Evolutionary conservation across 1,140 invertebrate genomes (phyloP).

Genomic region (Platorchestia sp.): DNA sequence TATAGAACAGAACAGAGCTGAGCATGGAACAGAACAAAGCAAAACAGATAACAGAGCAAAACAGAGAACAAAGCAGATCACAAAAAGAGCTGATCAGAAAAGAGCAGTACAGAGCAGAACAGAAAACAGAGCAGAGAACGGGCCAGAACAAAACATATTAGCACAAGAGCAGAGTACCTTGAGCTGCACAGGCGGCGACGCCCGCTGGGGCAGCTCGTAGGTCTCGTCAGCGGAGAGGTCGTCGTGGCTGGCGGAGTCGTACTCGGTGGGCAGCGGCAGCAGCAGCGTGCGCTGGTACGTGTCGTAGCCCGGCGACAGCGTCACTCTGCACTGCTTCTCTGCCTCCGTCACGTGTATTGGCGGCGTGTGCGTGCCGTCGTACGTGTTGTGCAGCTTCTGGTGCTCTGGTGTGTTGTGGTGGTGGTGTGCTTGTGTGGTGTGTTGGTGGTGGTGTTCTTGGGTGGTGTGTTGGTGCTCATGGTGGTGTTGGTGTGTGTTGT

Average conservation of each 20-base stretch:
- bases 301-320: constrained; percentile 77
- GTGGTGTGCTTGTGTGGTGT: neutral
- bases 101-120: no score
- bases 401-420: constrained; percentile 75
- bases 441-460: neutral
- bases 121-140: no score
- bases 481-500: no score
- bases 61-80: no score
- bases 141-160: no score
- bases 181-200: neutral
- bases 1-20: no score
- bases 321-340: constrained; percentile 52
- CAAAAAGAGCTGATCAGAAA: no score
- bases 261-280: constrained; percentile 81
- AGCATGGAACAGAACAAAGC: no score
- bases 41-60: no score
- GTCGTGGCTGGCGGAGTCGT: constrained; percentile 75
- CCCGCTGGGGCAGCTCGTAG: constrained; percentile 58
- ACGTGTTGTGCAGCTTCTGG: constrained; percentile 73
- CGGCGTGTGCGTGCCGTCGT: constrained; percentile 20
- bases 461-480: neutral
- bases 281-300: constrained; percentile 78
- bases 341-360: constrained; percentile 59
- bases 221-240: constrained; percentile 84
- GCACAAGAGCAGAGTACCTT: neutral